These are phyloP conservation scores for Hemichromis elongatus DNA, from an alignment of 2,113 vertebrate species.

Conservation along the genomic window DNA sequence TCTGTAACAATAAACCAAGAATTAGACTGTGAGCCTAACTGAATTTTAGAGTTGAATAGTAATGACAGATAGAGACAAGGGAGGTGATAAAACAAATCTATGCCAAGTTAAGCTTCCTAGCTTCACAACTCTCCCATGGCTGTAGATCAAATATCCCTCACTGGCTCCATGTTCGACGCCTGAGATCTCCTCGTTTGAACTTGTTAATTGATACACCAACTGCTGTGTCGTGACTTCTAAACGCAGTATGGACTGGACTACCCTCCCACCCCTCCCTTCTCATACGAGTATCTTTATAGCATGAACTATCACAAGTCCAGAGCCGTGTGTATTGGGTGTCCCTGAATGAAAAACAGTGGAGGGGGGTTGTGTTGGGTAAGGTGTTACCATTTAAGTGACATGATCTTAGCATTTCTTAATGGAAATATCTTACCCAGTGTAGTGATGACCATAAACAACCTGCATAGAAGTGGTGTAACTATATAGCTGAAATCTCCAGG, in stretches of 20 bases:
- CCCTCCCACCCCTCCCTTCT: not conserved
- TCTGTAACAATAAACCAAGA: not conserved
- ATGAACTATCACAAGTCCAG: not conserved
- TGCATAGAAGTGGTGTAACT: not conserved
- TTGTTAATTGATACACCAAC: constrained; percentile 59
- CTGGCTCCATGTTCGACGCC: constrained; percentile 19
- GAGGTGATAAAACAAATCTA: not conserved
- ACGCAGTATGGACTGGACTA: constrained; percentile 4
- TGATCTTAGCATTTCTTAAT: not conserved
- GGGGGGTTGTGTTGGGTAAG: not conserved
- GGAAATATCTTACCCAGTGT: not conserved
- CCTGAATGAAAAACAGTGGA: not conserved
- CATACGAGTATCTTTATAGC: not conserved
- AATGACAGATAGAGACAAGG: not conserved
- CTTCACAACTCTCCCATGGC: constrained; percentile 19
- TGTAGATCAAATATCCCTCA: constrained; percentile 58
- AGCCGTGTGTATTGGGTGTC: not conserved
- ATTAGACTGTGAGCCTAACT: not conserved
- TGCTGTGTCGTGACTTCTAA: constrained; percentile 30
- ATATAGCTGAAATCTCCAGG: not conserved
- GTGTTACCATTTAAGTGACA: not conserved
- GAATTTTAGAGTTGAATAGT: not conserved
- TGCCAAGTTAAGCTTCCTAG: constrained; percentile 19
- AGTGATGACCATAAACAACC: not conserved
- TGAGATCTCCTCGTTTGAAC: constrained; percentile 41